A percentile compares a stretch with the other conserved stretches of the same genome.
Conservation (phyloP, 2,113 vertebrate genomes). For the Uria aalge region DNA sequence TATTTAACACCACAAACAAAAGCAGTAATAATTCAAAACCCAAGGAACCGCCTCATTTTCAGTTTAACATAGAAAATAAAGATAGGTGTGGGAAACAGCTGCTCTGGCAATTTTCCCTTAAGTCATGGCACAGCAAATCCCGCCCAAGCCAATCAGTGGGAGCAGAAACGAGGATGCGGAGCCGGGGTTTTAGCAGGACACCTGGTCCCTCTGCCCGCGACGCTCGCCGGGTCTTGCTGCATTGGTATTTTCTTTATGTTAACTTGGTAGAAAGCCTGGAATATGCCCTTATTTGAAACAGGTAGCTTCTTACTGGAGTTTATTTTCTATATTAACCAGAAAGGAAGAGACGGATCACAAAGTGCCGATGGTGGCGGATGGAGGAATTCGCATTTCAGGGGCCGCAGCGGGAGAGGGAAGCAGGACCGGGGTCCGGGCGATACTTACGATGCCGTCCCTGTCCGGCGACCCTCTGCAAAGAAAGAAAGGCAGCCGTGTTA, state of each 20-base stretch:
- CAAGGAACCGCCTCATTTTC: background rate
- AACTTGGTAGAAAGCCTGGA: background rate
- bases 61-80: constrained; percentile 58
- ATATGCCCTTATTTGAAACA: accelerated
- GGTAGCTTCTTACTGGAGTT: accelerated
- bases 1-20: background rate
- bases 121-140: background rate
- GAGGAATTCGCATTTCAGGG: background rate
- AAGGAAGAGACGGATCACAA: background rate
- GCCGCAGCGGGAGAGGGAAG: background rate
- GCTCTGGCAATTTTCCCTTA: background rate
- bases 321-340: constrained; percentile 24
- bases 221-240: accelerated
- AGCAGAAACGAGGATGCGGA: background rate
- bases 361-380: background rate
- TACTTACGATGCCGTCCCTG: constrained; percentile 92
- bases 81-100: background rate
- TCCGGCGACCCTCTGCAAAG: constrained; percentile 90
- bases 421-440: background rate
- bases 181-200: background rate
- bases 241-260: accelerated
- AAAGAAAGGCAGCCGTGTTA: background rate
- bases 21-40: constrained; percentile 9
- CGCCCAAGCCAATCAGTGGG: background rate
- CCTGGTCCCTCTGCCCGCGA: background rate